phyloP scores from a whole-genome alignment of 1,140 invertebrate genomes.

The Drosophila rhopaloa region DNA sequence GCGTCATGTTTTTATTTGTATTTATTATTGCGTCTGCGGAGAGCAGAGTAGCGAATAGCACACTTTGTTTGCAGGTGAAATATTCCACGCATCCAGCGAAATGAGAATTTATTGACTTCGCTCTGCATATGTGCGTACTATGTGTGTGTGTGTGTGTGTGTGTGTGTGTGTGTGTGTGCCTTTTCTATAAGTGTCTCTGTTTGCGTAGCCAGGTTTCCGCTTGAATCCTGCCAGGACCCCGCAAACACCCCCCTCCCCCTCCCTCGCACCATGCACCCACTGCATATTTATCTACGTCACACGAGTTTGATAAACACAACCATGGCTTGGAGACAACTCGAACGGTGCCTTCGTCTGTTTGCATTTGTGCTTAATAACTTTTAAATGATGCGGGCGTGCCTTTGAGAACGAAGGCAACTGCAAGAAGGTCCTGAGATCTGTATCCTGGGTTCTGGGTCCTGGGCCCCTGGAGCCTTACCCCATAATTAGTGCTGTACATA shows the following conservation, averaged over 20 bases:
- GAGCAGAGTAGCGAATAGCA: constrained; percentile 19
- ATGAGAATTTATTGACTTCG: constrained; percentile 82
- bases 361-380: constrained; percentile 73
- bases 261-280: constrained; percentile 4
- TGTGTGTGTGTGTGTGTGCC: constrained; percentile 32
- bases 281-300: constrained; percentile 62
- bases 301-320: constrained; percentile 66
- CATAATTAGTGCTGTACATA: constrained; percentile 32
- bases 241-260: too few relatives aligned
- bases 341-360: constrained; percentile 56
- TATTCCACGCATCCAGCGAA: constrained; percentile 62
- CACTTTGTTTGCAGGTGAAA: constrained; percentile 75
- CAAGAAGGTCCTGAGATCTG: constrained; percentile 3
- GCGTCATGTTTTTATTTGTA: constrained; percentile 81
- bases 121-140: constrained; percentile 24
- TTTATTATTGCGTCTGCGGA: constrained; percentile 72
- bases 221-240: constrained; percentile 27
- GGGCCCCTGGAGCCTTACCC: constrained; percentile 1
- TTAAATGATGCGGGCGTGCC: constrained; percentile 40
- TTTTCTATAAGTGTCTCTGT: constrained; percentile 57
- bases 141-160: constrained; percentile 16
- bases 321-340: constrained; percentile 51
- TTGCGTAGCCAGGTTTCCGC: constrained; percentile 41
- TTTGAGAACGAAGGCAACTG: constrained; percentile 21
- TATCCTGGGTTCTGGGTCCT: too few relatives aligned